phyloP scores from a whole-genome alignment of 2,797 vertebrate species.

The Mionectes olivaceus region DNA sequence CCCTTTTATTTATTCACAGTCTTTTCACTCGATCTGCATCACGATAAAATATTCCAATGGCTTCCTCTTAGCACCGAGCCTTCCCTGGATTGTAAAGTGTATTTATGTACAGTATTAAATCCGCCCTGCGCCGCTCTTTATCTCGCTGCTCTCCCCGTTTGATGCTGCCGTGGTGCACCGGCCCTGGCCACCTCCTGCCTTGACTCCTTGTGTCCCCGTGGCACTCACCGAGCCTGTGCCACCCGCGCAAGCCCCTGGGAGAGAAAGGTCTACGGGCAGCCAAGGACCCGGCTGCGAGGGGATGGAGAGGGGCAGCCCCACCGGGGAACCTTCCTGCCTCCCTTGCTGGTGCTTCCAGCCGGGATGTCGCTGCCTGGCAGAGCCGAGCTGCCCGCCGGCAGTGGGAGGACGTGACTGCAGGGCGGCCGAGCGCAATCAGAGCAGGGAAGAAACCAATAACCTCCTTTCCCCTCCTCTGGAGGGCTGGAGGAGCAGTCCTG shows the following conservation, averaged over 20 bases:
- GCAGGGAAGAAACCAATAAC: constrained; percentile 38
- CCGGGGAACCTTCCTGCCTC: not conserved
- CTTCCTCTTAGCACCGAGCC: constrained; percentile 72
- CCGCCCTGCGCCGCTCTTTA: constrained; percentile 5
- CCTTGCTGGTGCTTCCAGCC: not conserved
- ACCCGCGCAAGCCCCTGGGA: accelerated
- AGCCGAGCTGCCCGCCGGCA: not conserved
- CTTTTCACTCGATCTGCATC: constrained; percentile 83
- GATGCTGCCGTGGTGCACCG: not conserved
- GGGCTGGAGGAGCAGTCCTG: not conserved
- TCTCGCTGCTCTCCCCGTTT: not conserved
- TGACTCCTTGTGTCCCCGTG: not conserved
- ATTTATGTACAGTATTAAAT: constrained; percentile 80
- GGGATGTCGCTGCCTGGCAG: not conserved
- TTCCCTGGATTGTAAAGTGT: constrained; percentile 76
- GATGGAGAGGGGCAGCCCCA: not conserved
- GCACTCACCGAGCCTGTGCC: accelerated
- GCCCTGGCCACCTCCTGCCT: not conserved
- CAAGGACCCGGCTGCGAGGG: not conserved
- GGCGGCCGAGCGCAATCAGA: not conserved
- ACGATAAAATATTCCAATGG: constrained; percentile 80
- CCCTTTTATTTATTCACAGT: constrained; percentile 81
- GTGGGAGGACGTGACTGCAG: constrained; percentile 37
- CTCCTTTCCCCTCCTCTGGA: not conserved
- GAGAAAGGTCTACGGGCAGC: not conserved